Evolutionary conservation across 2,888 invertebrate species (phyloP).

Genomic region (Lasioglossum pauxillum): DNA sequence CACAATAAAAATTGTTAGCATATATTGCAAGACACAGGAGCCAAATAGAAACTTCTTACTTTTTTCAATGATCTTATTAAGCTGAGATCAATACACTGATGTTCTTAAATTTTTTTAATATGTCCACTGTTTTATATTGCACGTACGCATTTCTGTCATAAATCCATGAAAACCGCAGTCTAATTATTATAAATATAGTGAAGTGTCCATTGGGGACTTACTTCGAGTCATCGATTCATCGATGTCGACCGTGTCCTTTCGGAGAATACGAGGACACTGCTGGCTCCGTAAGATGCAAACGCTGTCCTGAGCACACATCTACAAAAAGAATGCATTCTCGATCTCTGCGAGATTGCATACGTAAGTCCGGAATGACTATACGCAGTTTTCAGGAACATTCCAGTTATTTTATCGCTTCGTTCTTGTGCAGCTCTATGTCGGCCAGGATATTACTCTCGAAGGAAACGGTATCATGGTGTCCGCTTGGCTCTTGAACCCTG

Average conservation of each 20-base stretch:
- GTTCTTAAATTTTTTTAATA: too few relatives aligned
- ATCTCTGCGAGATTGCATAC: slow-evolving; percentile 86
- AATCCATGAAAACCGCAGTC: too few relatives aligned
- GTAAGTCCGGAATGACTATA: slow-evolving; percentile 80
- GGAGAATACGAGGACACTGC: slow-evolving; percentile 87
- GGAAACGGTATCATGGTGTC: slow-evolving; percentile 79
- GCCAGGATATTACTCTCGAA: slow-evolving; percentile 85
- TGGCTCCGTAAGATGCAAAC: slow-evolving; percentile 86
- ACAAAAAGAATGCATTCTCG: slow-evolving; percentile 86
- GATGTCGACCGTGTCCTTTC: slow-evolving; percentile 87
- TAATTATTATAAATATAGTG: slow-evolving; percentile 82
- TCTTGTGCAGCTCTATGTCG: slow-evolving; percentile 85
- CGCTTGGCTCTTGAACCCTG: slow-evolving; percentile 75
- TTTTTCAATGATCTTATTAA: too few relatives aligned
- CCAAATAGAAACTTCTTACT: too few relatives aligned
- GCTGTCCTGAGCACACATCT: slow-evolving; percentile 87
- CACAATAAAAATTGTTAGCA: too few relatives aligned
- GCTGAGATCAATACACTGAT: too few relatives aligned
- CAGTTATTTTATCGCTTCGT: background rate
- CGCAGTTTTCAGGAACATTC: background rate
- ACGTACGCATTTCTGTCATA: too few relatives aligned
- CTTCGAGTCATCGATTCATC: slow-evolving; percentile 85
- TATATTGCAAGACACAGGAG: too few relatives aligned
- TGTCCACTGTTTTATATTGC: too few relatives aligned
- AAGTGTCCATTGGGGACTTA: slow-evolving; percentile 89